phyloP scores from a whole-genome alignment of 2,888 invertebrate species.

The Eupeodes luniger region DNA sequence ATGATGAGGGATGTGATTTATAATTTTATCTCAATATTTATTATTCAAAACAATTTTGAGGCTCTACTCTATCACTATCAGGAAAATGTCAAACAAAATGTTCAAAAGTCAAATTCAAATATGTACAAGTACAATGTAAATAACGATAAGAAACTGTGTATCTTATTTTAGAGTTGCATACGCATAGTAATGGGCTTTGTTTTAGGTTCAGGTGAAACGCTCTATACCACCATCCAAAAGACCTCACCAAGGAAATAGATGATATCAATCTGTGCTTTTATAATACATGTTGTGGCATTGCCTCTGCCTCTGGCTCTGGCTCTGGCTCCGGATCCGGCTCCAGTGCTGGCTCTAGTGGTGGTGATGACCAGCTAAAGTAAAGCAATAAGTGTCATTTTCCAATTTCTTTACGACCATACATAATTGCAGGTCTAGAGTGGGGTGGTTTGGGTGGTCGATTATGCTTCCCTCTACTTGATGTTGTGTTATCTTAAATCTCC shows the following conservation, averaged over 20 bases:
- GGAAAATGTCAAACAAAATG: not conserved
- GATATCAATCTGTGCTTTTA: conserved; percentile 50
- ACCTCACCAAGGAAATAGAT: not conserved
- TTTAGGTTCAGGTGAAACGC: conserved; percentile 12
- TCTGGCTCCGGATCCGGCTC: too few relatives aligned
- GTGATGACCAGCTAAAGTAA: conserved; percentile 63
- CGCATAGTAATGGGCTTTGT: not conserved
- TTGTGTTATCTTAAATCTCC: conserved; percentile 55
- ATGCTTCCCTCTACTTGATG: conserved; percentile 42
- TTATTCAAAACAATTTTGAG: conserved; percentile 34
- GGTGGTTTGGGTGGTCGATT: conserved; percentile 60
- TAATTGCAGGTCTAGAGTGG: conserved; percentile 55
- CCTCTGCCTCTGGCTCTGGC: conserved; percentile 5
- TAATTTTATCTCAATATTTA: conserved; percentile 60
- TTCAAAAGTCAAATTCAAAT: not conserved
- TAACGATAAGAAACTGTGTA: not conserved
- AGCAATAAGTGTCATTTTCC: conserved; percentile 72
- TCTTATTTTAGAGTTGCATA: not conserved
- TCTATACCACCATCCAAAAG: not conserved
- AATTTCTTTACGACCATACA: conserved; percentile 73
- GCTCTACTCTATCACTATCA: not conserved
- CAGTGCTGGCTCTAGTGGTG: not conserved
- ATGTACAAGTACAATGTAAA: not conserved
- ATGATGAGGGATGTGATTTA: conserved; percentile 53
- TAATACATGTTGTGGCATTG: conserved; percentile 32